These are phyloP conservation scores for Salvator merianae DNA, from an alignment of 2,113 vertebrate species.

Conservation along the genomic window DNA sequence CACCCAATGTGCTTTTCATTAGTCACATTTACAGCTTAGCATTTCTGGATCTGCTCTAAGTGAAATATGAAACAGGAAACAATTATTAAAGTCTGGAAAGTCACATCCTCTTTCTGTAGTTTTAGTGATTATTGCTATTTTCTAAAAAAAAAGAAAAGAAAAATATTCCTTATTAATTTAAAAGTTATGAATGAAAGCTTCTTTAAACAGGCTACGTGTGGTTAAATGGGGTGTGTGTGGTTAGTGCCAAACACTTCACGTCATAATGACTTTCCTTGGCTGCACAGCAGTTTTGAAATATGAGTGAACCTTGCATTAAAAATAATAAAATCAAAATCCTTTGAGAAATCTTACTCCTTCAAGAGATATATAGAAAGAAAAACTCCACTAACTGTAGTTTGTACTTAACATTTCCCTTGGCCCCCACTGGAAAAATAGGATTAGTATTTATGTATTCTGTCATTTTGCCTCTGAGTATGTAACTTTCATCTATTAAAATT, in stretches of 20 bases:
- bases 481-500: neutral
- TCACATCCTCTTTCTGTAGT: conserved; percentile 38
- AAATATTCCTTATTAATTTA: conserved; percentile 12
- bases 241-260: conserved; percentile 6
- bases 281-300: neutral
- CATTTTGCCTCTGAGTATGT: neutral
- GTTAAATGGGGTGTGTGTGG: neutral
- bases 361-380: neutral
- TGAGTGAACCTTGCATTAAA: neutral
- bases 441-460: neutral
- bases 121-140: conserved; percentile 31
- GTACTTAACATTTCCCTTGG: neutral
- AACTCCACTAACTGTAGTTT: neutral
- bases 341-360: neutral
- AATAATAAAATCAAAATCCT: neutral
- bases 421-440: neutral
- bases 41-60: conserved; percentile 38
- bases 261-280: neutral
- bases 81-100: conserved; percentile 51
- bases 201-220: neutral
- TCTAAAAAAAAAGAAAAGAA: neutral
- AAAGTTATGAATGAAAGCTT: conserved; percentile 9
- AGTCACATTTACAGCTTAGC: conserved; percentile 27
- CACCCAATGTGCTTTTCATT: conserved; percentile 59
- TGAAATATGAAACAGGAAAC: conserved; percentile 43